Percentiles rank a stretch among this genome's conserved stretches.
These are phyloP conservation scores for Xerus inauris DNA, from an alignment of 2,113 vertebrate genomes.

Conservation along the genomic window DNA sequence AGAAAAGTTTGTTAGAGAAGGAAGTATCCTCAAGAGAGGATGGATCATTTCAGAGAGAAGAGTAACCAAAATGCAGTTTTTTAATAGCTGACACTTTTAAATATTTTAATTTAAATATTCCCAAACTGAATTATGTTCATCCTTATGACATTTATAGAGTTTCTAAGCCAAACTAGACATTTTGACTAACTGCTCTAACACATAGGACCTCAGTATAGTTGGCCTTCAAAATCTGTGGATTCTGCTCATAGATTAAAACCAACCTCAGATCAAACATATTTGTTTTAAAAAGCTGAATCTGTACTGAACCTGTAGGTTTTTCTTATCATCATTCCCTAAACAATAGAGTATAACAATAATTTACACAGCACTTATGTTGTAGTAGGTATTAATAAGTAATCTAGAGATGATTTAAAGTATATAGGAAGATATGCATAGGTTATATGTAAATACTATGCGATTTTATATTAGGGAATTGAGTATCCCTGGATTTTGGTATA, in stretches of 20 bases:
- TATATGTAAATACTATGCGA: not conserved
- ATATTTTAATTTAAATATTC: constrained; percentile 45
- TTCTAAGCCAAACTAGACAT: not conserved
- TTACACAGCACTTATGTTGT: not conserved
- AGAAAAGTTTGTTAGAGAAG: no score
- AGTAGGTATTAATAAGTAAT: not conserved
- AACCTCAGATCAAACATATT: not conserved
- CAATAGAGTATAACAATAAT: no score
- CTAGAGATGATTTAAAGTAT: not conserved
- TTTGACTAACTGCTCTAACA: not conserved
- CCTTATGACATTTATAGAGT: not conserved
- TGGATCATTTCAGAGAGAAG: no score
- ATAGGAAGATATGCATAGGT: not conserved
- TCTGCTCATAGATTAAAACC: not conserved
- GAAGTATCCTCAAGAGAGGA: no score
- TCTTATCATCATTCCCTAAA: not conserved
- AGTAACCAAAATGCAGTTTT: not conserved
- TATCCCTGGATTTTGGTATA: not conserved
- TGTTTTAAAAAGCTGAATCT: not conserved
- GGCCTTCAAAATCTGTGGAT: not conserved
- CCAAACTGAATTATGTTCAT: not conserved
- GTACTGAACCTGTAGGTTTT: not conserved
- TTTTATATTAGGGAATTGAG: not conserved
- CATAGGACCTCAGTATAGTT: constrained; percentile 74
- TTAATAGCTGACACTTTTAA: not conserved